Evolutionary conservation across 2,888 invertebrate genomes (phyloP).

Genomic region (Myopa testacea): DNA sequence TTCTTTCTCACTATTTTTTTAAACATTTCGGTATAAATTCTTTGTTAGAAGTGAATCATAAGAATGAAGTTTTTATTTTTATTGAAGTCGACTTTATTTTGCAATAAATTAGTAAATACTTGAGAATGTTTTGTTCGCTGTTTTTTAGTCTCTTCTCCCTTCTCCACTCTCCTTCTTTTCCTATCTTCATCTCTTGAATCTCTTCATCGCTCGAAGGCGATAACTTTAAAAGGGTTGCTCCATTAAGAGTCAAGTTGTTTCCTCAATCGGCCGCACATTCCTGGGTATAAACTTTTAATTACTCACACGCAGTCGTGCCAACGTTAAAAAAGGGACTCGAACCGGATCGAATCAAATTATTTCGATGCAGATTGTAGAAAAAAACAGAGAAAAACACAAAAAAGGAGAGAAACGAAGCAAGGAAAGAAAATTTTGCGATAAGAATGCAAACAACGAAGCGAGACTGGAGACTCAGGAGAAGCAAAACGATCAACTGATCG

Average conservation of each 20-base stretch:
- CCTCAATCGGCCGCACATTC: neutral
- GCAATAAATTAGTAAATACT: neutral
- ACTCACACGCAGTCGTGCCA: conserved; percentile 22
- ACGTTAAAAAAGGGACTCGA: too few species aligned
- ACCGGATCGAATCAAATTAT: neutral
- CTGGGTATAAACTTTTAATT: conserved; percentile 10
- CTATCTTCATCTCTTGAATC: neutral
- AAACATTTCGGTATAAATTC: neutral
- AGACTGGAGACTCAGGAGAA: neutral
- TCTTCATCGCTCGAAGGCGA: too few species aligned
- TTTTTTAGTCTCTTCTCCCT: neutral
- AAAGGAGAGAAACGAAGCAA: neutral
- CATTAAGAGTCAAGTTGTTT: neutral
- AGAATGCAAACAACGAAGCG: neutral
- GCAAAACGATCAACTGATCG: neutral
- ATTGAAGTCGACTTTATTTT: neutral
- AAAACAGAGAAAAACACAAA: neutral
- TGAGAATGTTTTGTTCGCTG: neutral
- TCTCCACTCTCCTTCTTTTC: neutral
- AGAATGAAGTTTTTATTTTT: neutral
- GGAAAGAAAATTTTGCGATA: neutral
- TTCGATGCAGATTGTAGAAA: neutral
- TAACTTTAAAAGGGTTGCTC: neutral
- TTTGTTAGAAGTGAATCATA: neutral
- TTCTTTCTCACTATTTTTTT: too few species aligned